Percentiles rank a stretch among this genome's conserved stretches.
Conservation (phyloP, 2,797 vertebrate species). For the Bradypodion ventrale region DNA sequence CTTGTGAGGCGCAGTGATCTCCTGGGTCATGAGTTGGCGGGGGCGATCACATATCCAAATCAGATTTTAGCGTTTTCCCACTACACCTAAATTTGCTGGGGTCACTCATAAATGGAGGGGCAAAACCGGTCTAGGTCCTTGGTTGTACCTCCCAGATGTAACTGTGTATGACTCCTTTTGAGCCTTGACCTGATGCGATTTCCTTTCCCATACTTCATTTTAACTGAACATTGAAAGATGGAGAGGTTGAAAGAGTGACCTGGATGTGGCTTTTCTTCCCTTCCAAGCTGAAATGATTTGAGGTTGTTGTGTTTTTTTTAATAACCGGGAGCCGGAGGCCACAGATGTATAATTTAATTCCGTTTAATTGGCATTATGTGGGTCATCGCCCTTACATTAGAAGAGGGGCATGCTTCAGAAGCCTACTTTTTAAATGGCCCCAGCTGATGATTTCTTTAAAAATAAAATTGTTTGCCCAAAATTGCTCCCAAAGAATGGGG, state of each 20-base stretch:
- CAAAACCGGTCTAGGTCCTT: background rate
- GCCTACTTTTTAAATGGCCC: slow-evolving; percentile 7
- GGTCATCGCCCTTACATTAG: slow-evolving; percentile 66
- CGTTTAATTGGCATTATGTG: slow-evolving; percentile 68
- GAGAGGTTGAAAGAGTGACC: background rate
- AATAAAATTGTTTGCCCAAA: background rate
- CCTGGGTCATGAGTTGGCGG: background rate
- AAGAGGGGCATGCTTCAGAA: slow-evolving; percentile 44
- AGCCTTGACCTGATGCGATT: background rate
- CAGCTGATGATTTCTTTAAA: background rate
- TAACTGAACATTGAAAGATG: slow-evolving; percentile 40
- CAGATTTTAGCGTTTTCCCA: background rate
- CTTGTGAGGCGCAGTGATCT: background rate
- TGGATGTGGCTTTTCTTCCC: background rate
- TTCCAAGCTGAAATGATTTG: slow-evolving; percentile 23
- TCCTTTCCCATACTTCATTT: background rate
- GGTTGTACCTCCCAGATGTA: background rate
- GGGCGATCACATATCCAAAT: background rate
- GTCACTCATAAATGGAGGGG: background rate
- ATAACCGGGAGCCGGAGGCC: slow-evolving; percentile 20
- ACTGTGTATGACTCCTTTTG: slow-evolving; percentile 35
- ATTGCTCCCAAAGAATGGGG: background rate
- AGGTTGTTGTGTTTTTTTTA: slow-evolving; percentile 12
- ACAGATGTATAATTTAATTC: slow-evolving; percentile 26
- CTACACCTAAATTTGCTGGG: no score